phyloP scores from a whole-genome alignment of 2,113 vertebrate species.

The Accipiter cooperii region DNA sequence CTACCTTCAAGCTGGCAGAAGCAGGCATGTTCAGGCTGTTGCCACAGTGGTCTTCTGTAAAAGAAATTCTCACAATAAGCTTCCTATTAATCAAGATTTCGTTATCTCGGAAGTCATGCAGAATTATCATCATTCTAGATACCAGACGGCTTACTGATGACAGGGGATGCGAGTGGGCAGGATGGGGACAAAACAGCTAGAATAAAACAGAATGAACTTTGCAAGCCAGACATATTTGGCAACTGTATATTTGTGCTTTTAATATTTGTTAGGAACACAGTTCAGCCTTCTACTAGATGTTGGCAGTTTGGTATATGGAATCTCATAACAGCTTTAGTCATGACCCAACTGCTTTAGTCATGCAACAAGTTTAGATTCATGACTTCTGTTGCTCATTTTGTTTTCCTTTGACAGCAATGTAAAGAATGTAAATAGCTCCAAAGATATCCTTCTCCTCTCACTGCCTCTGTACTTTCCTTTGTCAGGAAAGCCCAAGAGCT shows the following conservation, averaged over 20 bases:
- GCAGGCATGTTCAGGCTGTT: background rate
- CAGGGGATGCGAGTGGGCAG: background rate
- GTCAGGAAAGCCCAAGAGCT: background rate
- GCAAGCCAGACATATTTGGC: background rate
- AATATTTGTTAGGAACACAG: background rate
- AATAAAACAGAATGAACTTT: slow-evolving; percentile 15
- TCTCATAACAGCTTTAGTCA: slow-evolving; percentile 27
- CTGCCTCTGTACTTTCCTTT: background rate
- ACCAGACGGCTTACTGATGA: background rate
- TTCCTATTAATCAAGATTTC: background rate
- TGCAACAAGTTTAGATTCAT: background rate
- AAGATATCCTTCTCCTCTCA: background rate
- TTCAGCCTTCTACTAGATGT: background rate
- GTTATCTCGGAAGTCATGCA: background rate
- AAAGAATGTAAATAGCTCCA: background rate
- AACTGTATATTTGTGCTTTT: background rate
- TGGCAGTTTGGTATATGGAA: background rate
- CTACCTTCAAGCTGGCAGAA: background rate
- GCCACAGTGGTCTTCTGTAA: background rate
- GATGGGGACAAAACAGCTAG: background rate
- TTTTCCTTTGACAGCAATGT: background rate
- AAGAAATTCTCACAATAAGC: background rate
- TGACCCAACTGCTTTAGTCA: background rate
- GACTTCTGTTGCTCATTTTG: slow-evolving; percentile 5
- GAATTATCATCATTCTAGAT: background rate